phyloP scores from a whole-genome alignment of 2,888 invertebrate genomes.

The Agelastica alni region DNA sequence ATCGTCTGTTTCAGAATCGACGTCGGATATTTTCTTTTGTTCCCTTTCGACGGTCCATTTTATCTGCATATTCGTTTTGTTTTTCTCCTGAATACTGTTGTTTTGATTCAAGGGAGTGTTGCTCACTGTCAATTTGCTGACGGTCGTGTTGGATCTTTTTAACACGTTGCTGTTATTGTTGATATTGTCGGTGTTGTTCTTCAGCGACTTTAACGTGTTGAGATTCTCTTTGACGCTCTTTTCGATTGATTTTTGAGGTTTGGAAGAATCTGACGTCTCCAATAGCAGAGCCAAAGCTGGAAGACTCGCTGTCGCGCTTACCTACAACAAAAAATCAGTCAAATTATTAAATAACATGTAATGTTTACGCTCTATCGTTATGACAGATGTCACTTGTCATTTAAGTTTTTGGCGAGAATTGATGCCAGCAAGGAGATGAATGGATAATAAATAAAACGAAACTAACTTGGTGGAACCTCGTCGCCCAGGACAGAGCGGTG shows the following conservation, averaged over 20 bases:
- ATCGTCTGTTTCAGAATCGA: conserved; percentile 66
- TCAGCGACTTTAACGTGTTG: conserved; percentile 50
- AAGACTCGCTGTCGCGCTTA: conserved; percentile 77
- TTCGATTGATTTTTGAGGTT: conserved; percentile 46
- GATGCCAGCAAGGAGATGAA: too few relatives aligned
- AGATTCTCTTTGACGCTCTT: conserved; percentile 53
- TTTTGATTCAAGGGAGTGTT: conserved; percentile 22
- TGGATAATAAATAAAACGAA: too few relatives aligned
- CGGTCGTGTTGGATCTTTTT: conserved; percentile 52
- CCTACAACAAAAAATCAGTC: conserved; percentile 14
- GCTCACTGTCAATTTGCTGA: conserved; percentile 46
- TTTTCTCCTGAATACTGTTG: conserved; percentile 39
- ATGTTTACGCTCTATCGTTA: too few relatives aligned
- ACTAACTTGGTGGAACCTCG: conserved; percentile 80
- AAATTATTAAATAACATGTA: too few relatives aligned
- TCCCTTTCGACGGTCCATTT: conserved; percentile 38
- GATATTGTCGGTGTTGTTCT: conserved; percentile 37
- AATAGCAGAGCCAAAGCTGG: conserved; percentile 68
- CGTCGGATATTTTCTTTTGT: conserved; percentile 55
- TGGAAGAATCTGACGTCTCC: conserved; percentile 43
- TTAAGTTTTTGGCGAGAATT: too few relatives aligned
- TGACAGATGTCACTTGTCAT: too few relatives aligned
- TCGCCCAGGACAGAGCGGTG: conserved; percentile 63
- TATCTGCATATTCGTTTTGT: conserved; percentile 45
- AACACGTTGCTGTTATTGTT: conserved; percentile 26